phyloP scores from a whole-genome alignment of 2,113 vertebrate species.

The Upupa epops region DNA sequence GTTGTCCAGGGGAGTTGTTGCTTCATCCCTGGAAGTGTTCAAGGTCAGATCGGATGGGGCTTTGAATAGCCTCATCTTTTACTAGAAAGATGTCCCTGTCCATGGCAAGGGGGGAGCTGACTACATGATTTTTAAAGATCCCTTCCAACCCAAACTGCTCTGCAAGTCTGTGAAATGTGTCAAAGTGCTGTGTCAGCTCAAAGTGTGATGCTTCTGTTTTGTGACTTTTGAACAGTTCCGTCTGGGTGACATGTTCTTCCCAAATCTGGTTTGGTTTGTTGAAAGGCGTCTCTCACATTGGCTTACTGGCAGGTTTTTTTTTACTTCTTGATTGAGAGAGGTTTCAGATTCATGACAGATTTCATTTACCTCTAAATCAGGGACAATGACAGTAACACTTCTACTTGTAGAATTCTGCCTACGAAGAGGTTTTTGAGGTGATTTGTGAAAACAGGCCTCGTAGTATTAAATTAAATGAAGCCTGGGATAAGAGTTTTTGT shows the following conservation, averaged over 20 bases:
- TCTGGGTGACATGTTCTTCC: too few relatives aligned
- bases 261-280: neutral
- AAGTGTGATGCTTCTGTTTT: neutral
- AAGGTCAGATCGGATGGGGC: neutral
- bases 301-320: neutral
- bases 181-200: neutral
- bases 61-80: too few relatives aligned
- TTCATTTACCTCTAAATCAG: neutral
- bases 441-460: neutral
- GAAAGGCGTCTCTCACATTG: neutral
- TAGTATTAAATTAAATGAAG: neutral
- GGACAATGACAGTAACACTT: neutral
- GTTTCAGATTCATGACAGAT: slow-evolving; percentile 4
- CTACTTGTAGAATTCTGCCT: neutral
- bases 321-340: neutral
- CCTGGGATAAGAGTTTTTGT: neutral
- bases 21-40: neutral
- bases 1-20: neutral
- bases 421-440: neutral
- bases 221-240: neutral
- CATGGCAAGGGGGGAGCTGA: too few relatives aligned
- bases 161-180: neutral
- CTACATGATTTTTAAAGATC: neutral
- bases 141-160: neutral
- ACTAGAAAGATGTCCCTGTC: neutral